phyloP scores from a whole-genome alignment of 2,888 invertebrate species.

The Autographa pulchrina region DNA sequence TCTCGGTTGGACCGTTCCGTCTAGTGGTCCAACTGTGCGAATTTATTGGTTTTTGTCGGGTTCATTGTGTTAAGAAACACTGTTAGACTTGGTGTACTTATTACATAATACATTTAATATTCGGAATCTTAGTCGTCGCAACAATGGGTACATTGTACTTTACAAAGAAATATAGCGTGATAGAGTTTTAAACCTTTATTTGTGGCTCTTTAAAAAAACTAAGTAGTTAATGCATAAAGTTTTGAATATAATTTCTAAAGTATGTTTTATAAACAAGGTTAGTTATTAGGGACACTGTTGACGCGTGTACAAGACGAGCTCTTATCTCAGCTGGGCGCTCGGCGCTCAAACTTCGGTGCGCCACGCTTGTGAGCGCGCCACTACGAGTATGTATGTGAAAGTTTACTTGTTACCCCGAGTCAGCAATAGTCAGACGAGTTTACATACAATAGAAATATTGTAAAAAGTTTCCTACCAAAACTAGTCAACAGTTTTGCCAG shows the following conservation, averaged over 20 bases:
- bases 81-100: constrained; percentile 33
- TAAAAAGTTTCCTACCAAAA: constrained; percentile 55
- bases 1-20: constrained; percentile 42
- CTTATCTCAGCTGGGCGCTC: constrained; percentile 32
- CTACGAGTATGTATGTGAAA: constrained; percentile 47
- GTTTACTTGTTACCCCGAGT: constrained; percentile 61
- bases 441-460: constrained; percentile 60
- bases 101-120: constrained; percentile 26
- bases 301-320: constrained; percentile 34
- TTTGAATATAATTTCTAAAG: neutral
- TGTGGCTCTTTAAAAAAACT: neutral
- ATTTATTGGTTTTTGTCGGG: constrained; percentile 50
- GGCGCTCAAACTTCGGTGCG: constrained; percentile 40
- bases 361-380: constrained; percentile 26
- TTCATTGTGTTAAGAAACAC: constrained; percentile 48
- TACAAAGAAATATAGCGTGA: neutral
- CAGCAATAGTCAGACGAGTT: constrained; percentile 53
- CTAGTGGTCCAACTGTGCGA: constrained; percentile 51
- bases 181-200: neutral
- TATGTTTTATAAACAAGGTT: neutral
- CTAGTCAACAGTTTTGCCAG: constrained; percentile 51
- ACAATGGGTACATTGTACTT: neutral
- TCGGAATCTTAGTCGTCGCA: neutral
- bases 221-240: neutral
- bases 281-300: constrained; percentile 27